Percentiles rank a stretch among this genome's conserved stretches.
These are phyloP conservation scores for Formicarius rufipectus DNA, from an alignment of 2,113 vertebrate genomes.

Conservation along the genomic window DNA sequence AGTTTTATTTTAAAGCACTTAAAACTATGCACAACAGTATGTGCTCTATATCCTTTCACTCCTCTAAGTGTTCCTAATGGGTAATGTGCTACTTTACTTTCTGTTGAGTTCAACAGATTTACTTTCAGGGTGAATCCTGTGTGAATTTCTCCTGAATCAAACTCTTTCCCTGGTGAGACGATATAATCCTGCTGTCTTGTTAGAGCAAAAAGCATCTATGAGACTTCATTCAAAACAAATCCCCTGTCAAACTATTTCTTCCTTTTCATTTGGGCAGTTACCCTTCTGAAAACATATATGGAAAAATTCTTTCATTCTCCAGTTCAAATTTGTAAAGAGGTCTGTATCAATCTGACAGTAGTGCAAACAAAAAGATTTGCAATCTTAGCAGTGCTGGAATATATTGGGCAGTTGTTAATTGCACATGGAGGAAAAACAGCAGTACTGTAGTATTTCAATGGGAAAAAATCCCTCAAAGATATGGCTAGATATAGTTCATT, in stretches of 20 bases:
- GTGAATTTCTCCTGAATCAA: slow-evolving; percentile 54
- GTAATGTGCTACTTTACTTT: slow-evolving; percentile 30
- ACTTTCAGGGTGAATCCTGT: slow-evolving; percentile 59
- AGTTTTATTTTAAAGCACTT: background rate
- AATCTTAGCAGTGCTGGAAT: background rate
- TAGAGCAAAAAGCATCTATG: slow-evolving; percentile 57
- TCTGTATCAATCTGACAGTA: background rate
- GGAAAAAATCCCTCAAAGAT: background rate
- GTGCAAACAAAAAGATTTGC: background rate
- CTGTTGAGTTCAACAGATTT: slow-evolving; percentile 42
- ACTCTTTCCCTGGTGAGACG: slow-evolving; percentile 59
- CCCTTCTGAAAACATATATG: background rate
- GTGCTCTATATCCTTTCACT: background rate
- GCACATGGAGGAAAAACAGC: background rate
- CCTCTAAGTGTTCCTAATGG: background rate
- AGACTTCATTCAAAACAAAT: slow-evolving; percentile 42
- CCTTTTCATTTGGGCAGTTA: slow-evolving; percentile 37
- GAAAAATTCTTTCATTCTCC: background rate
- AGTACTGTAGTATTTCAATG: background rate
- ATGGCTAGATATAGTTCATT: background rate
- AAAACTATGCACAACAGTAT: background rate
- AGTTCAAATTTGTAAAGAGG: slow-evolving; percentile 16
- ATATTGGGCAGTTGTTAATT: background rate
- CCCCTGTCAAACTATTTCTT: background rate
- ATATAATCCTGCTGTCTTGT: slow-evolving; percentile 56